phyloP scores from a whole-genome alignment of 2,113 vertebrate species.

The Poecilia latipinna region DNA sequence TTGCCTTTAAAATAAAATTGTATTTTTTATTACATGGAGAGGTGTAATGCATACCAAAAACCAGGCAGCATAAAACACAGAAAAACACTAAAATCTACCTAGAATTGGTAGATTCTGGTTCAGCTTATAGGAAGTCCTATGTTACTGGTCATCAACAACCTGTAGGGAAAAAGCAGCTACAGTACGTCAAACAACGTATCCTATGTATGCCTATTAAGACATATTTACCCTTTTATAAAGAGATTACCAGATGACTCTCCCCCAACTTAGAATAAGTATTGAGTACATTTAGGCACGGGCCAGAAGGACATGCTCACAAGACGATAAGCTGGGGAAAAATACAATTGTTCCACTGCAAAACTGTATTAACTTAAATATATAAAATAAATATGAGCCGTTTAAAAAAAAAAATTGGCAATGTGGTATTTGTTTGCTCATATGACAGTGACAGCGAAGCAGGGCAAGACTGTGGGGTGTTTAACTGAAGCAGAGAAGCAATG shows the following conservation, averaged over 20 bases:
- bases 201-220: slow-evolving; percentile 9
- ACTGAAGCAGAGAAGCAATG: too few species aligned
- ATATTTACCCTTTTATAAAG: background rate
- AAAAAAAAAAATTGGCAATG: too few species aligned
- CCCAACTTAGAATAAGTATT: slow-evolving; percentile 5
- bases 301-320: background rate
- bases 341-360: too few species aligned
- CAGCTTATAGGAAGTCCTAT: background rate
- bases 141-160: slow-evolving; percentile 1
- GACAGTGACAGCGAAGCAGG: too few species aligned
- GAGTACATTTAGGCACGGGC: background rate
- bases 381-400: too few species aligned
- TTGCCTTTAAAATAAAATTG: background rate
- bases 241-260: background rate
- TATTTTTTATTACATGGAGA: background rate
- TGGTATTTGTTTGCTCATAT: too few species aligned
- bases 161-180: slow-evolving; percentile 30
- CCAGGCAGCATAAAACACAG: background rate
- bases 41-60: background rate
- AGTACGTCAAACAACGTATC: background rate
- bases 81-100: background rate
- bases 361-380: too few species aligned
- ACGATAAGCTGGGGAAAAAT: background rate
- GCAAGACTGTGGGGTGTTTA: too few species aligned
- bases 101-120: background rate